Percentiles rank a stretch among this genome's conserved stretches.
Evolutionary conservation across 2,888 invertebrate species (phyloP).

Genomic region (Sinohyriopsis cumingii): DNA sequence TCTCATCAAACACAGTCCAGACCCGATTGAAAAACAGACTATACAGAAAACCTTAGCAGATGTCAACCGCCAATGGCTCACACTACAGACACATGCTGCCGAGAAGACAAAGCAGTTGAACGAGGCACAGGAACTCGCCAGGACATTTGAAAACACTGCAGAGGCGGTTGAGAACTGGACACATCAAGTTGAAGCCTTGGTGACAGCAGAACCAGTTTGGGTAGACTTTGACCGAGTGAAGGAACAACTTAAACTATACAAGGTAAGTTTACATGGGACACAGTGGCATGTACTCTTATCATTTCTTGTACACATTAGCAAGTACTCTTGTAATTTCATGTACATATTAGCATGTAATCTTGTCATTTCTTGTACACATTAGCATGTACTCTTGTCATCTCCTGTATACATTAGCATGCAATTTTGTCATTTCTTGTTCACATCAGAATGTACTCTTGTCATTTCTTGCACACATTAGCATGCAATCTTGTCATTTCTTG

Average conservation of each 20-base stretch:
- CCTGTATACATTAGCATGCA: too few species aligned
- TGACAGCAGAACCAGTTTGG: constrained; percentile 46
- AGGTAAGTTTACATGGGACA: constrained; percentile 35
- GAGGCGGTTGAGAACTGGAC: constrained; percentile 52
- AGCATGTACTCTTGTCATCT: too few species aligned
- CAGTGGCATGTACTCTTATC: too few species aligned
- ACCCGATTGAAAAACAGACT: constrained; percentile 53
- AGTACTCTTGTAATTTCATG: too few species aligned
- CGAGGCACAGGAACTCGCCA: constrained; percentile 54
- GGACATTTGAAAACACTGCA: constrained; percentile 50
- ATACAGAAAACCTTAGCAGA: constrained; percentile 57
- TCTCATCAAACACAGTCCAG: constrained; percentile 52
- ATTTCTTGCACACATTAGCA: too few species aligned
- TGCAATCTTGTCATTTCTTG: too few species aligned
- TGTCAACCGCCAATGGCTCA: constrained; percentile 55
- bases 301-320: too few species aligned
- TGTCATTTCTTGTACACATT: too few species aligned
- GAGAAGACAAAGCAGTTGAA: constrained; percentile 52
- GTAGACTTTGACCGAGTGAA: constrained; percentile 49
- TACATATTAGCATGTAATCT: too few species aligned
- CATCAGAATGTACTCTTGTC: too few species aligned
- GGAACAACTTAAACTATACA: constrained; percentile 51
- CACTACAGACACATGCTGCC: constrained; percentile 50
- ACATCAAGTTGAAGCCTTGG: constrained; percentile 42
- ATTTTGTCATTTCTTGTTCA: too few species aligned